Base-by-base conservation (phyloP, 1,140 invertebrate species). In the Drosophila suzukii region DNA sequence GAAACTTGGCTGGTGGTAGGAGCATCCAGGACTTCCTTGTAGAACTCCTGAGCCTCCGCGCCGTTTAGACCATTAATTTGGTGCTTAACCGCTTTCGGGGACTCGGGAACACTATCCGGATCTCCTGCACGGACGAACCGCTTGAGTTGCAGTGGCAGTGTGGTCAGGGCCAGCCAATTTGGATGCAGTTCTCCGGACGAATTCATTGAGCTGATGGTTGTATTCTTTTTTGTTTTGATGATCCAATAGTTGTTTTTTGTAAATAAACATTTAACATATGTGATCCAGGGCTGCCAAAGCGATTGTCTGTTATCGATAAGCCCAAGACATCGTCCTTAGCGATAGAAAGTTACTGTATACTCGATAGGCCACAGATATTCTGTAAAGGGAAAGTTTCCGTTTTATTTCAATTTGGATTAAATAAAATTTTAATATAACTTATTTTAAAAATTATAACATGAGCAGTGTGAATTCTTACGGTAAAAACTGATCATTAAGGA, bases 121-220 rank as follows among this genome's bases (percentile, higher is more conserved):
- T 54, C 30, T 8, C 75, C 79, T 15, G 90, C 81, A 1, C 59
- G 74, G 2, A 92, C 70, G 38, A 92, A 92, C 0, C 90, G 72
- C 50, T 91, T 92, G 0, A 90, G 43, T 13, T 89, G 90, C 47
- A 92, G 56, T 43, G 82, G 75, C 1, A 91, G 34, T 6, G 86
- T 92, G 43, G 86, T 81, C n/a, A 92, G 47, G 7, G 90, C 90
- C 15, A 71, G 50, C 91, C 91, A 92, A 20, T 92, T 92, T 6
- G 91, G 84, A 78, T 92, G 91, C 67, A 91, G 51, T 49, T 90
- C 58, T 4, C 84, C 84, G 10, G 66, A 60, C 4, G 70, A 71
- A 54, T 92, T 71, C 91, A 91, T 92, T 17, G 53, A 20, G 20
- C 20, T 20, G 20, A 20, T 20, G 20, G 20, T 20, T 20, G 2